Evolutionary conservation across 2,888 invertebrate genomes (phyloP).

Genomic region (Galerucella nymphaeae): DNA sequence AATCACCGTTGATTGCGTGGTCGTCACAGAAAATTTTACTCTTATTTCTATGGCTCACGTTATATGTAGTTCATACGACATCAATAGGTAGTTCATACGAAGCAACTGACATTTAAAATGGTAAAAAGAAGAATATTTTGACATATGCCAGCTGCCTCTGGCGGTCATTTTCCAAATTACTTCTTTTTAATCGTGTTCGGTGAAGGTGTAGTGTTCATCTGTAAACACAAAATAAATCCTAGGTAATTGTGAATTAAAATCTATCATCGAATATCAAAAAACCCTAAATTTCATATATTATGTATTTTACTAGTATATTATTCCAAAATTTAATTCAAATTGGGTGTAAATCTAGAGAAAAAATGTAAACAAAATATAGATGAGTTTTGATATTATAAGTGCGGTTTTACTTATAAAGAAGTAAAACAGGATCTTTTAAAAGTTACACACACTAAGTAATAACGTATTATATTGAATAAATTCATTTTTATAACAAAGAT

Average conservation of each 20-base stretch:
- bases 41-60: too few species aligned
- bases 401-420: neutral
- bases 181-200: constrained; percentile 57
- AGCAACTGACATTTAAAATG: neutral
- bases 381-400: neutral
- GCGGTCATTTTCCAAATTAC: constrained; percentile 8
- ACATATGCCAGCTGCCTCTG: constrained; percentile 6
- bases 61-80: neutral
- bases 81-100: neutral
- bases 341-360: constrained; percentile 29
- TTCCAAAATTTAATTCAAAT: constrained; percentile 35
- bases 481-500: neutral
- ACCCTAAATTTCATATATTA: constrained; percentile 22
- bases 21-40: too few species aligned
- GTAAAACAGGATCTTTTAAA: too few species aligned
- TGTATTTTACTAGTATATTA: constrained; percentile 6
- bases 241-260: constrained; percentile 57
- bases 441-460: neutral
- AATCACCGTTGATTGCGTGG: too few species aligned
- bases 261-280: constrained; percentile 53
- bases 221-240: constrained; percentile 60
- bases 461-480: neutral
- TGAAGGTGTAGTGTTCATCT: constrained; percentile 52
- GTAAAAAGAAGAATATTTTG: constrained; percentile 3
- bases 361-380: constrained; percentile 31